These are phyloP conservation scores for Mystacides longicornis DNA, from an alignment of 2,888 invertebrate species.

Conservation along the genomic window DNA sequence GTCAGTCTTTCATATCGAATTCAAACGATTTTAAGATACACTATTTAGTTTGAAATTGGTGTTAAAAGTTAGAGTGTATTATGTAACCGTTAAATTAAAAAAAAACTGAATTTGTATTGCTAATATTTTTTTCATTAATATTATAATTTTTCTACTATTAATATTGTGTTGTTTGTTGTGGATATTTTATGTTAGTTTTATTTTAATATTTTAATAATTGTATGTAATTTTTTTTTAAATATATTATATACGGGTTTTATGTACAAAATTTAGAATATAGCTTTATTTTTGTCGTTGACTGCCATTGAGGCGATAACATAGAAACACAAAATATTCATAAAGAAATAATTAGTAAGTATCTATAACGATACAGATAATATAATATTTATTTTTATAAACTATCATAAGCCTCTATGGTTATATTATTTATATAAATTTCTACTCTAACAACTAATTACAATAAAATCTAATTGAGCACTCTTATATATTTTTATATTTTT, in stretches of 20 bases:
- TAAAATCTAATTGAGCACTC: not conserved
- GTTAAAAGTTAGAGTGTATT: too few relatives aligned
- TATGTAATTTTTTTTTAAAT: slow-evolving; percentile 2
- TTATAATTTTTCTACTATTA: not conserved
- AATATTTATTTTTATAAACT: not conserved
- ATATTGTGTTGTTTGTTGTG: not conserved
- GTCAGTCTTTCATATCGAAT: too few relatives aligned
- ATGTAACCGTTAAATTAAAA: too few relatives aligned
- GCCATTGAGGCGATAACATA: not conserved
- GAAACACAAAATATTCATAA: slow-evolving; percentile 1
- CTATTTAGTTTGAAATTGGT: too few relatives aligned
- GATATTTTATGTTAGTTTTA: not conserved
- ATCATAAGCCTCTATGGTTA: not conserved
- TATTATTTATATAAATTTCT: not conserved
- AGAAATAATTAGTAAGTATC: not conserved
- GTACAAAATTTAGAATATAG: slow-evolving; percentile 26
- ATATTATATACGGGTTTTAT: slow-evolving; percentile 14
- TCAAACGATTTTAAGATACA: too few relatives aligned
- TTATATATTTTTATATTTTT: not conserved
- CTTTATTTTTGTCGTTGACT: slow-evolving; percentile 20
- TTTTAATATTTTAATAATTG: slow-evolving; percentile 1
- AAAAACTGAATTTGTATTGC: too few relatives aligned
- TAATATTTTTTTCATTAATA: not conserved
- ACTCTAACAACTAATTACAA: not conserved
- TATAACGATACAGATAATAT: not conserved